Conservation (phyloP, 2,797 vertebrate species). For the Lepilemur ruficaudatus region DNA sequence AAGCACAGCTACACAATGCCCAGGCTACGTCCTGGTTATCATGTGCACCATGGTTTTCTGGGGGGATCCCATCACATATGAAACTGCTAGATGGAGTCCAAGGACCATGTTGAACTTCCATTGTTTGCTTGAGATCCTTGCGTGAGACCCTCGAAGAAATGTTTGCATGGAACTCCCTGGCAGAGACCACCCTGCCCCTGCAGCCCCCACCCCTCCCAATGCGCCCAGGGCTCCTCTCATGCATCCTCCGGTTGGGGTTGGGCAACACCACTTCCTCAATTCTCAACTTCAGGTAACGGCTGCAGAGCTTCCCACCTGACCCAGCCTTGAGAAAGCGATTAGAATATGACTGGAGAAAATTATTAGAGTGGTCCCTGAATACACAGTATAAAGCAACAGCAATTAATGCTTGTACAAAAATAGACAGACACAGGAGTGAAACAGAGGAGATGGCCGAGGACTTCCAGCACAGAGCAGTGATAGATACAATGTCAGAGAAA, state of each 20-base stretch:
- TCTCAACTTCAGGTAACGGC: neutral
- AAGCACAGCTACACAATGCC: neutral
- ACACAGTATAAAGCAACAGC: neutral
- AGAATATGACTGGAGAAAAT: neutral
- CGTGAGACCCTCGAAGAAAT: neutral
- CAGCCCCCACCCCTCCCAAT: neutral
- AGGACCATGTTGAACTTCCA: neutral
- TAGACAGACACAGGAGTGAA: neutral
- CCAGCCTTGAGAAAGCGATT: neutral
- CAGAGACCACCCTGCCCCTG: neutral
- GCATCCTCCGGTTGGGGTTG: fast-evolving
- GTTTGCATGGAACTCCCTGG: neutral
- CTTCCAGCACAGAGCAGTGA: neutral
- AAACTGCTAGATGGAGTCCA: neutral
- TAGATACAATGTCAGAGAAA: neutral
- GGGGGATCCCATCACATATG: neutral
- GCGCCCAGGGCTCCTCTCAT: neutral
- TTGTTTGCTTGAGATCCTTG: neutral
- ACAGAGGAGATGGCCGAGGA: neutral
- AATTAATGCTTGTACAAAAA: neutral
- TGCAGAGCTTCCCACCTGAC: neutral
- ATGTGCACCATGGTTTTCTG: neutral
- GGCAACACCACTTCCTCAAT: neutral
- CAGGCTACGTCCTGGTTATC: neutral
- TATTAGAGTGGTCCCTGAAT: neutral